Percentiles rank a stretch among this genome's conserved stretches.
These are phyloP conservation scores for Centruroides vittatus DNA, from an alignment of 1,140 invertebrate genomes.

Conservation along the genomic window DNA sequence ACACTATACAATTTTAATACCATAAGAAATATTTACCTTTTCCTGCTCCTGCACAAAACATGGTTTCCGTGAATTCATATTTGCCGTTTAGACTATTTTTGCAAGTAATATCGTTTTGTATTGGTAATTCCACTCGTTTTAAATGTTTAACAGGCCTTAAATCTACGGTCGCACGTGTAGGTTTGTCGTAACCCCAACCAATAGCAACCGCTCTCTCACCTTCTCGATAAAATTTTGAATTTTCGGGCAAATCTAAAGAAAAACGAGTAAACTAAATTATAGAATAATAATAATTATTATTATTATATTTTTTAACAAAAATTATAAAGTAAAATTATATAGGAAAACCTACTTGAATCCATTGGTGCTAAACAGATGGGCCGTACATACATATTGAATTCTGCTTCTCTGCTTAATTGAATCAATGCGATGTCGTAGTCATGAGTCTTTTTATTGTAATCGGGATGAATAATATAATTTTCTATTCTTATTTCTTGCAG, in stretches of 20 bases:
- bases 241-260: not conserved
- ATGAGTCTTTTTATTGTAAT: constrained; percentile 37
- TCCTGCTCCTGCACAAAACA: constrained; percentile 11
- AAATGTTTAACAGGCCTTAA: not conserved
- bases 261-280: not conserved
- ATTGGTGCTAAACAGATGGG: constrained; percentile 27
- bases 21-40: not conserved
- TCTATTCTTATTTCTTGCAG: constrained; percentile 47
- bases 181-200: constrained; percentile 50
- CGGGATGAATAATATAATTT: constrained; percentile 52
- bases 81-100: not conserved
- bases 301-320: not conserved
- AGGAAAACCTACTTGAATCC: constrained; percentile 7
- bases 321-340: not conserved
- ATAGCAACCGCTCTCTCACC: constrained; percentile 42
- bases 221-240: constrained; percentile 8
- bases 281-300: too few species aligned
- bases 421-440: constrained; percentile 46
- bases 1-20: too few species aligned
- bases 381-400: constrained; percentile 16
- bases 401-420: constrained; percentile 56
- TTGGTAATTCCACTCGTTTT: constrained; percentile 5
- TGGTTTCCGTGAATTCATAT: constrained; percentile 3
- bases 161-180: not conserved
- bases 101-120: not conserved